phyloP scores from a whole-genome alignment of 2,888 invertebrate species.

The Sylvicola fuscatus region DNA sequence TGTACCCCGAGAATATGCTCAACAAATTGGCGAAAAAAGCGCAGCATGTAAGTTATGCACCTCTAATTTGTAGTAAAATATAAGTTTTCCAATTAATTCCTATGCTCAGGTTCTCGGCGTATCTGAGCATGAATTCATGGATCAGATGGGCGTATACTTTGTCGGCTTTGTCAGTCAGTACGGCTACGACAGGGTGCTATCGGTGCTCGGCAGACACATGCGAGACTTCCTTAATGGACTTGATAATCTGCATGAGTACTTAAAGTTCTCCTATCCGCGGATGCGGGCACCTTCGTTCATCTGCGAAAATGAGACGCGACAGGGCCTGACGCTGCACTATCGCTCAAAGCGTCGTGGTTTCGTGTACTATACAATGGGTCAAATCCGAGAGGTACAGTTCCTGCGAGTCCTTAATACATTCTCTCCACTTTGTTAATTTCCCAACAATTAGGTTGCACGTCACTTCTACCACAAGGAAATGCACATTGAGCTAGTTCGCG shows the following conservation, averaged over 20 bases:
- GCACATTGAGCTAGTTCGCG: conserved; percentile 71
- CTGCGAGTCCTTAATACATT: neutral
- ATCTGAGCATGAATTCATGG: conserved; percentile 78
- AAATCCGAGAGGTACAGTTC: conserved; percentile 55
- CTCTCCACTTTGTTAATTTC: neutral
- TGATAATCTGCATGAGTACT: conserved; percentile 92
- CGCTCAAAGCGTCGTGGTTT: conserved; percentile 84
- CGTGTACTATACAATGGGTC: conserved; percentile 93
- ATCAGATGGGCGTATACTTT: conserved; percentile 85
- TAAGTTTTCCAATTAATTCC: too few relatives aligned
- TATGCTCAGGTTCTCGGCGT: conserved; percentile 79
- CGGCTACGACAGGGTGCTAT: conserved; percentile 80
- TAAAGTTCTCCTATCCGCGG: conserved; percentile 86
- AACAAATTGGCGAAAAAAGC: conserved; percentile 69
- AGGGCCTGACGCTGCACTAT: conserved; percentile 84
- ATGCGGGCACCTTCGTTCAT: conserved; percentile 88
- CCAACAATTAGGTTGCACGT: conserved; percentile 47
- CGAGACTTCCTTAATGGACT: conserved; percentile 88
- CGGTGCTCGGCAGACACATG: conserved; percentile 82
- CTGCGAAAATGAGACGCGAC: conserved; percentile 84
- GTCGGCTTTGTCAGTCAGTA: conserved; percentile 86
- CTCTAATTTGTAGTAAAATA: neutral
- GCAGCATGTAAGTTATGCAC: conserved; percentile 43
- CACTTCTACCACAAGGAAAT: conserved; percentile 92
- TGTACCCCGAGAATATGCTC: conserved; percentile 79